Evolutionary conservation across 2,113 vertebrate species (phyloP).

Genomic region (Bos javanicus): DNA sequence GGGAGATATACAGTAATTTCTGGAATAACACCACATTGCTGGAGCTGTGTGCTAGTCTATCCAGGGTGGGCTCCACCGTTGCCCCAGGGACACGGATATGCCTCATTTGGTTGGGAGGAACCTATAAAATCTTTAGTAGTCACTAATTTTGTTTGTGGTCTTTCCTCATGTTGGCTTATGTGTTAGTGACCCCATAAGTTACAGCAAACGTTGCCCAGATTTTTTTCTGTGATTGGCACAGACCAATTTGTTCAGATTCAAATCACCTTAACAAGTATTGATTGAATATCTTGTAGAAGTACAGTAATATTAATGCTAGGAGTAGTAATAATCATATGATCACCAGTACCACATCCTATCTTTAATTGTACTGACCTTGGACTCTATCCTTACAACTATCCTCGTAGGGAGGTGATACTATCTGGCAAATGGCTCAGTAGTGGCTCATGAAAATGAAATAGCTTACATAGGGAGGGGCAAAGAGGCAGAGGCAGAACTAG

Average conservation of each 20-base stretch:
- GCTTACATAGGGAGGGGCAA: neutral
- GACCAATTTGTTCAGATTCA: neutral
- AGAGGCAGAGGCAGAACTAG: neutral
- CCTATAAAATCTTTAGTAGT: neutral
- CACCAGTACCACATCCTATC: neutral
- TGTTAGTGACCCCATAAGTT: neutral
- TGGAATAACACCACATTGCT: neutral
- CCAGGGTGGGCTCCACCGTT: neutral
- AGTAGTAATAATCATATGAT: neutral
- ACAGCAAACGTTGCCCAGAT: neutral
- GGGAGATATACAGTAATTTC: neutral
- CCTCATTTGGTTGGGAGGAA: neutral
- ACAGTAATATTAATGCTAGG: neutral
- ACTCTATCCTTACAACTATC: neutral
- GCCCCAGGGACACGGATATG: neutral
- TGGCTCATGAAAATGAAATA: neutral
- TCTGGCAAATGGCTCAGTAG: neutral
- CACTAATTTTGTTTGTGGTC: neutral
- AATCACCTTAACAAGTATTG: neutral
- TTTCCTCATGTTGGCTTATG: neutral
- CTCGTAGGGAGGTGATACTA: neutral
- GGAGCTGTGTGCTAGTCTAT: neutral
- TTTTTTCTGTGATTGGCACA: neutral
- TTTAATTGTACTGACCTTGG: neutral
- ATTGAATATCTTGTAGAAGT: neutral